Evolutionary conservation across 53 echinoderm and acorn worm species (phyloP), one percentile per base, ranked within the genome.

Genomic region (Astropecten irregularis): DNA sequence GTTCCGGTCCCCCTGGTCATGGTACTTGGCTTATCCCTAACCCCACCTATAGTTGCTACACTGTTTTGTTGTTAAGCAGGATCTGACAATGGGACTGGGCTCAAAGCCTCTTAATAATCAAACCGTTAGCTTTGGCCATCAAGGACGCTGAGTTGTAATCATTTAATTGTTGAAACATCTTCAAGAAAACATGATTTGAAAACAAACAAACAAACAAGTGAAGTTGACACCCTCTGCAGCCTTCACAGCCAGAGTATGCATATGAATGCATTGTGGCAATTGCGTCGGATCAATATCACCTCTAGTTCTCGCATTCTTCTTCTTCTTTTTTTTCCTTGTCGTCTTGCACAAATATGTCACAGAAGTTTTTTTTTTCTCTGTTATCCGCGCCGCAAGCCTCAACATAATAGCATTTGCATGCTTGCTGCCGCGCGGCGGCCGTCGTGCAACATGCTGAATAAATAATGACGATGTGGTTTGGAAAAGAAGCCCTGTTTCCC

Each of bases 401-500:
- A 0, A 18, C 39, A 68, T 22, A 19, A 46, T 42, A n/a, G n/a
- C n/a, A n/a, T n/a, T n/a, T n/a, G n/a, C n/a, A n/a, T n/a, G n/a
- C n/a, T n/a, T n/a, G n/a, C n/a, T n/a, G n/a, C n/a, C n/a, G n/a
- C n/a, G 16, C 48, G 8, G 7, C 11, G 14, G 49, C 31, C 70
- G 19, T 48, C 49, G 50, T 70, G 70, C 70, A 70, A 70, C 70
- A 33, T 49, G 26, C 49, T 70, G 70, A 70, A 70, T 70, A 70
- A 70, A 70, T 70, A 70, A 70, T 70, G 70, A 47, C 19, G 23
- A 3, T 25, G 6, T 66, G 66, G 49, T 16, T 30, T 9, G 51
- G n/a, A n/a, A n/a, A n/a, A n/a, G n/a, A n/a, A n/a, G n/a, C n/a
- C n/a, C n/a, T n/a, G n/a, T n/a, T n/a, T n/a, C n/a, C n/a, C n/a